phyloP scores from a whole-genome alignment of 2,888 invertebrate species.

The Cynaeus angustus region DNA sequence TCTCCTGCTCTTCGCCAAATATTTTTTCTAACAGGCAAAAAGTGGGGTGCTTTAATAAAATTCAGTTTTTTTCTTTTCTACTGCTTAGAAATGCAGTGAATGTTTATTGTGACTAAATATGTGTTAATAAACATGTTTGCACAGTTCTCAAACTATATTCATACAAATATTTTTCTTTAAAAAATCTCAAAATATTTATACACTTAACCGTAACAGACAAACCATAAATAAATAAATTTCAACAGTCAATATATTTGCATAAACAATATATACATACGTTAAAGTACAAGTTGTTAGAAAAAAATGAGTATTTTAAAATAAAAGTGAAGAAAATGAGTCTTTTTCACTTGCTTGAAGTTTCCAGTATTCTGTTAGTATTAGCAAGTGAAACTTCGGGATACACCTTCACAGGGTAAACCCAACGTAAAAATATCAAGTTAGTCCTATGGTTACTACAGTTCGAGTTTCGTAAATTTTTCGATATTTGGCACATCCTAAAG shows the following conservation, averaged over 20 bases:
- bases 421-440: background rate
- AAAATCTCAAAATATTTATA: conserved; percentile 3
- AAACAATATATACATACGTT: conserved; percentile 5
- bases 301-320: conserved; percentile 3
- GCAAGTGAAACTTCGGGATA: conserved; percentile 6
- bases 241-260: conserved; percentile 12
- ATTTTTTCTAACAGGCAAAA: too few species aligned
- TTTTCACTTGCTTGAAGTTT: too few species aligned
- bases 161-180: background rate
- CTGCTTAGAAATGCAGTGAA: conserved; percentile 4
- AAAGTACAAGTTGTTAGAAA: conserved; percentile 2
- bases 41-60: background rate
- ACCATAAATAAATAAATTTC: conserved; percentile 11
- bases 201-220: conserved; percentile 1
- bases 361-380: background rate
- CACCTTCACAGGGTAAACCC: background rate
- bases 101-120: conserved; percentile 5
- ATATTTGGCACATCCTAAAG: conserved; percentile 3
- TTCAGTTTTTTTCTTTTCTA: background rate
- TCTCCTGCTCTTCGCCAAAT: too few species aligned
- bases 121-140: conserved; percentile 8
- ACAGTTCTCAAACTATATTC: background rate
- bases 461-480: background rate
- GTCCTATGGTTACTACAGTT: background rate
- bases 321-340: background rate